phyloP scores from a whole-genome alignment of 2,113 vertebrate species.

The Rhizomys pruinosus region DNA sequence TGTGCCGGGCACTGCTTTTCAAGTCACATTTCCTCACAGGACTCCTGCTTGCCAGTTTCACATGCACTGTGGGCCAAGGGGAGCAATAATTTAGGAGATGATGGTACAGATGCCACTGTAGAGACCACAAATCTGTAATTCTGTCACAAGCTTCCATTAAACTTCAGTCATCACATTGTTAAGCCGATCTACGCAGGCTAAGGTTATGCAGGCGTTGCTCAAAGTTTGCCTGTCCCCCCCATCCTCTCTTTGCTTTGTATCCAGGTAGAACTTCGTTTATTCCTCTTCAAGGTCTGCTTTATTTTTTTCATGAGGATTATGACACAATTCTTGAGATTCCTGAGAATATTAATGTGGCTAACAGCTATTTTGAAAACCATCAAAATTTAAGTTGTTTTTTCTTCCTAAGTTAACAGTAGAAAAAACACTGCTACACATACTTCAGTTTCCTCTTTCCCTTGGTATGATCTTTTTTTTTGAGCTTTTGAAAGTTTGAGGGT shows the following conservation, averaged over 20 bases:
- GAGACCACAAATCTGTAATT: not conserved
- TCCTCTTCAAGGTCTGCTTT: not conserved
- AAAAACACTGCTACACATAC: not conserved
- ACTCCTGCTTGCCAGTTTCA: accelerated
- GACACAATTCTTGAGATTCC: not conserved
- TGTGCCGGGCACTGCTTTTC: not conserved
- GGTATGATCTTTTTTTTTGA: not conserved
- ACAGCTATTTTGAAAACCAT: slow-evolving; percentile 3
- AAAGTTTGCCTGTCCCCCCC: not conserved
- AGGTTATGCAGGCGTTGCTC: not conserved
- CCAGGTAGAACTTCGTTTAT: accelerated
- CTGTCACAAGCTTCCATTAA: not conserved
- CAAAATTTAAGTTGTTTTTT: not conserved
- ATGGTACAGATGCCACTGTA: accelerated
- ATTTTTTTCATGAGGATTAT: not conserved
- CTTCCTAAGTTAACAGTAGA: not conserved
- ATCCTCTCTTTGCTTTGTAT: not conserved
- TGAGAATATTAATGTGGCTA: too few species aligned
- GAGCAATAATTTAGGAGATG: accelerated
- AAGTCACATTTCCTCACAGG: not conserved
- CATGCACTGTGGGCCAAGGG: too few species aligned
- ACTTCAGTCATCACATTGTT: not conserved
- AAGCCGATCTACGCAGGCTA: not conserved
- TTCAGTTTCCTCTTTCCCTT: not conserved
- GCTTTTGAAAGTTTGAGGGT: not conserved